A percentile compares a stretch with the other conserved stretches of the same genome.
These are phyloP conservation scores for Calephelis virginiensis DNA, from an alignment of 1,140 invertebrate genomes.

Conservation along the genomic window DNA sequence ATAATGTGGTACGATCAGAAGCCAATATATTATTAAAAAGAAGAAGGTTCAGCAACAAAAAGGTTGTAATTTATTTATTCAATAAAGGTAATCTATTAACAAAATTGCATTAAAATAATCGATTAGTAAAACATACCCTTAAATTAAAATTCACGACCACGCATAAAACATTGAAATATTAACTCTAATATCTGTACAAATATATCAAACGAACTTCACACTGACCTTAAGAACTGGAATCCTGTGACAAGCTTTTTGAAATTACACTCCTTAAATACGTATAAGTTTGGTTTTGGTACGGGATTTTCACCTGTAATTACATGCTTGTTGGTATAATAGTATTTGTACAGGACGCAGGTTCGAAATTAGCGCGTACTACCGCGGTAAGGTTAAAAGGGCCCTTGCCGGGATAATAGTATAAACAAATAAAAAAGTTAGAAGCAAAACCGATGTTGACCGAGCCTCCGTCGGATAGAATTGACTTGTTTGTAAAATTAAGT, in stretches of 20 bases:
- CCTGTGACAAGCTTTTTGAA: constrained; percentile 19
- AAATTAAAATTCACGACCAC: constrained; percentile 31
- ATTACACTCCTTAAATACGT: constrained; percentile 17
- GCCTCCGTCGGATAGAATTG: constrained; percentile 18
- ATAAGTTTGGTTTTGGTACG: constrained; percentile 2
- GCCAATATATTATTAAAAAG: no score
- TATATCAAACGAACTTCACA: constrained; percentile 35
- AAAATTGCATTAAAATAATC: constrained; percentile 5
- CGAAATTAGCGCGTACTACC: constrained; percentile 47
- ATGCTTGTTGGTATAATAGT: constrained; percentile 40
- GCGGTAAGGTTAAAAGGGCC: constrained; percentile 36
- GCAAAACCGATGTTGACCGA: constrained; percentile 23
- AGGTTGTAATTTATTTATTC: no score
- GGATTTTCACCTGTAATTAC: constrained; percentile 33
- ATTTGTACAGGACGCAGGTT: constrained; percentile 42
- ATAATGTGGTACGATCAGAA: no score
- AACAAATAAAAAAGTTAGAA: constrained; percentile 31
- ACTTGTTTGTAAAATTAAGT: constrained; percentile 18
- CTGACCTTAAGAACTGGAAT: constrained; percentile 26
- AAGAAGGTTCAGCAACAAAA: no score
- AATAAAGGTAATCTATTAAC: no score
- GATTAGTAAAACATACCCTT: constrained; percentile 25
- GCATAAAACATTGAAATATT: constrained; percentile 35
- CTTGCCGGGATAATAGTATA: constrained; percentile 27
- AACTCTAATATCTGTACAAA: constrained; percentile 38